phyloP scores from a whole-genome alignment of 2,113 vertebrate species.

The Acrocephalus kingi region DNA sequence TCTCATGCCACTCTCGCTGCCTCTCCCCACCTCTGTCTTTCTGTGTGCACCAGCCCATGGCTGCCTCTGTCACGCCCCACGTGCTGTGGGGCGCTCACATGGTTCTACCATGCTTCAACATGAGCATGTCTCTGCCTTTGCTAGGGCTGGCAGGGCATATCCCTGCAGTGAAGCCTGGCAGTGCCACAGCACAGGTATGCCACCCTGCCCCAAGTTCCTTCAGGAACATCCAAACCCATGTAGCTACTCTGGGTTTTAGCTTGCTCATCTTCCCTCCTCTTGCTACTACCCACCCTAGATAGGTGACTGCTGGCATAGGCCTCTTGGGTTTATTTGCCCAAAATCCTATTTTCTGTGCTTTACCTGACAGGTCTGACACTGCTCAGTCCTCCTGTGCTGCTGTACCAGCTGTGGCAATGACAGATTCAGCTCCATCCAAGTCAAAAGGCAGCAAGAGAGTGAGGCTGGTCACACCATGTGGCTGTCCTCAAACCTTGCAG shows the following conservation, averaged over 20 bases:
- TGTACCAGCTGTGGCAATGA: background rate
- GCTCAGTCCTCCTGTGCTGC: accelerated
- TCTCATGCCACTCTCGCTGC: background rate
- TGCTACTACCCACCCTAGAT: background rate
- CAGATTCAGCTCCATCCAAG: background rate
- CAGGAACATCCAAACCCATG: background rate
- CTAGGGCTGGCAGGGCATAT: background rate
- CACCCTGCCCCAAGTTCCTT: background rate
- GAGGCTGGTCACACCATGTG: accelerated
- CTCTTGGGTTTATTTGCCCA: background rate
- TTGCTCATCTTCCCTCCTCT: background rate
- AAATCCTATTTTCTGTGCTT: background rate
- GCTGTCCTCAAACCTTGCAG: background rate
- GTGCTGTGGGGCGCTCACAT: background rate
- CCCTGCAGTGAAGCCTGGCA: background rate
- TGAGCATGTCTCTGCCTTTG: background rate
- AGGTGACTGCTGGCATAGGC: background rate
- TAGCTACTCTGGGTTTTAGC: background rate
- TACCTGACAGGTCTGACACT: background rate
- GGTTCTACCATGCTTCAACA: background rate
- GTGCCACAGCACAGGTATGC: background rate
- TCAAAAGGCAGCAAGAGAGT: background rate
- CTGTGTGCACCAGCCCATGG: background rate
- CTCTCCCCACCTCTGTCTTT: background rate
- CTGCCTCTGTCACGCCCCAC: background rate